Evolutionary conservation across 2,113 vertebrate genomes (phyloP).

Genomic region (Chaenogobius annularis): DNA sequence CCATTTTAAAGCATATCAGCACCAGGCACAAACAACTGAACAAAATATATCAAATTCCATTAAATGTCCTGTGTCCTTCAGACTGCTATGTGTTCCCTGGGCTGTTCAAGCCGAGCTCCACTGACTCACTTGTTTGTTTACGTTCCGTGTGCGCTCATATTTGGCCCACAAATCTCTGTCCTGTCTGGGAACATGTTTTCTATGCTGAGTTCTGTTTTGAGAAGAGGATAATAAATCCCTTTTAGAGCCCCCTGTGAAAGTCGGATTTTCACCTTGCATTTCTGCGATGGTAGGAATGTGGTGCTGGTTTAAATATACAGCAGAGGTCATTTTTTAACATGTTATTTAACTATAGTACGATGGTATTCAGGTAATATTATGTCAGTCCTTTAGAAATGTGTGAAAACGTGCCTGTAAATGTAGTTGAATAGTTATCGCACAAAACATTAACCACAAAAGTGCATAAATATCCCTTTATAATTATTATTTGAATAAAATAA

Average conservation of each 20-base stretch:
- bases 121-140: conserved; percentile 55
- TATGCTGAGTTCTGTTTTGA: conserved; percentile 39
- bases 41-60: background rate
- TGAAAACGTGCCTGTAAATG: no score
- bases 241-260: conserved; percentile 20
- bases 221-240: conserved; percentile 30
- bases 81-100: conserved; percentile 38
- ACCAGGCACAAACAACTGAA: background rate
- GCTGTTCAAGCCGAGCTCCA: conserved; percentile 50
- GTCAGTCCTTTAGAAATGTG: no score
- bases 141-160: conserved; percentile 44
- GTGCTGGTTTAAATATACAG: conserved; percentile 28
- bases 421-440: no score
- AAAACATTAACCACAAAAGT: no score
- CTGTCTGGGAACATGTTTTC: conserved; percentile 43
- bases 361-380: no score
- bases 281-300: conserved; percentile 18
- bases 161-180: conserved; percentile 27
- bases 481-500: no score
- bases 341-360: no score
- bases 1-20: background rate
- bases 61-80: conserved; percentile 21
- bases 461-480: no score
- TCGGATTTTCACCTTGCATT: conserved; percentile 32
- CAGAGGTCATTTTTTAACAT: no score